phyloP scores from a whole-genome alignment of 2,888 invertebrate species.

The Volucella zonaria region DNA sequence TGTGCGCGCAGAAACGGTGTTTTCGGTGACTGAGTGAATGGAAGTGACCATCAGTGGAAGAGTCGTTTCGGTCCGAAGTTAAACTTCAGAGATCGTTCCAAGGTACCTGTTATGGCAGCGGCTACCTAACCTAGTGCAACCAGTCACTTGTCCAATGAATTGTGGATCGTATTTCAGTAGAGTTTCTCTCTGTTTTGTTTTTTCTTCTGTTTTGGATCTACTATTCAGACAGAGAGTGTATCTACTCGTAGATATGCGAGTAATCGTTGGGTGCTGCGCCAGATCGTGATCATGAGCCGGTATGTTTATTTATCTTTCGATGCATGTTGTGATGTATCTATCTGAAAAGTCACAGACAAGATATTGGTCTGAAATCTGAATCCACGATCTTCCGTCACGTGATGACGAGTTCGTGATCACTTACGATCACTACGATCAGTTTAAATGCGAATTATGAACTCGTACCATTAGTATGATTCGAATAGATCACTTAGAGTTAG shows the following conservation, averaged over 20 bases:
- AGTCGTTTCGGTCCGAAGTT: conserved; percentile 22
- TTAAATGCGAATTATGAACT: too few species aligned
- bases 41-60: conserved; percentile 69
- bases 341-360: background rate
- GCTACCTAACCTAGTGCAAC: too few species aligned
- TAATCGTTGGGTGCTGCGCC: conserved; percentile 12
- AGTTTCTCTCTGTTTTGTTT: conserved; percentile 42
- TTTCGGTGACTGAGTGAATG: conserved; percentile 49
- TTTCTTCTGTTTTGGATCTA: conserved; percentile 61
- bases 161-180: conserved; percentile 59
- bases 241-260: background rate
- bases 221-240: conserved; percentile 36
- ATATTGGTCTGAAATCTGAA: conserved; percentile 13
- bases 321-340: conserved; percentile 1
- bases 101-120: background rate
- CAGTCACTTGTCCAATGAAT: conserved; percentile 39
- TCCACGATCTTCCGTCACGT: background rate
- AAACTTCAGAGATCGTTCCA: conserved; percentile 1
- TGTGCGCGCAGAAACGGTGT: conserved; percentile 48
- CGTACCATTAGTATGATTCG: too few species aligned
- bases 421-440: background rate
- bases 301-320: background rate
- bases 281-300: conserved; percentile 9
- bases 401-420: conserved; percentile 11
- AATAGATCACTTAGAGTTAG: too few species aligned